Evolutionary conservation across 2,888 invertebrate genomes (phyloP).

Genomic region (Rotaria magnacalcarata): DNA sequence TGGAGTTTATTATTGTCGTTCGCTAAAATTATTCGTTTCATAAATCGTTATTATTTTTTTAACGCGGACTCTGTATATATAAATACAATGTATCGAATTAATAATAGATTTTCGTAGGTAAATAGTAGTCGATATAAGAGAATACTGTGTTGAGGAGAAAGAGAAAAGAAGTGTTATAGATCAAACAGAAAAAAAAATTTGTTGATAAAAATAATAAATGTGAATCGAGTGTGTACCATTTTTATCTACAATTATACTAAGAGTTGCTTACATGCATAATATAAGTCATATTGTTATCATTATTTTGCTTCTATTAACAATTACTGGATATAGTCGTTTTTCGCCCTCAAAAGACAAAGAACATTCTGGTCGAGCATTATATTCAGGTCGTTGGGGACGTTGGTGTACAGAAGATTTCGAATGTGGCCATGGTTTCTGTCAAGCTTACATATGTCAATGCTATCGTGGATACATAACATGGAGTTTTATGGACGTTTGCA

Average conservation of each 20-base stretch:
- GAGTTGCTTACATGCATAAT: background rate
- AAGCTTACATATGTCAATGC: background rate
- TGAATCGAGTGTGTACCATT: background rate
- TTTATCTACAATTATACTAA: background rate
- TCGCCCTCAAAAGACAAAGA: background rate
- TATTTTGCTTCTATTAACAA: background rate
- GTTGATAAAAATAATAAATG: background rate
- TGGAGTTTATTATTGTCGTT: background rate
- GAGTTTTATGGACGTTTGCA: background rate
- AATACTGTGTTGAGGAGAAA: background rate
- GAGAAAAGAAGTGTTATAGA: background rate
- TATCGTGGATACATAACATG: background rate
- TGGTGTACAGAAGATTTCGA: background rate
- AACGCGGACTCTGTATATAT: too few species aligned
- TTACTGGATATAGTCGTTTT: background rate
- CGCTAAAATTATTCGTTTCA: background rate
- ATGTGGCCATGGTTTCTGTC: background rate
- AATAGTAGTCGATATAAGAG: background rate
- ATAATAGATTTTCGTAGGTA: background rate
- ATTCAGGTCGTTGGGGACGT: background rate
- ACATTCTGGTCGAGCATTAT: background rate
- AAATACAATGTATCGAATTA: background rate
- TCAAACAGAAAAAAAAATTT: background rate
- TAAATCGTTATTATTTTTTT: background rate
- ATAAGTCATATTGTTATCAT: background rate